Evolutionary conservation across 1,140 invertebrate species (phyloP).

Genomic region (Telenomus remus): DNA sequence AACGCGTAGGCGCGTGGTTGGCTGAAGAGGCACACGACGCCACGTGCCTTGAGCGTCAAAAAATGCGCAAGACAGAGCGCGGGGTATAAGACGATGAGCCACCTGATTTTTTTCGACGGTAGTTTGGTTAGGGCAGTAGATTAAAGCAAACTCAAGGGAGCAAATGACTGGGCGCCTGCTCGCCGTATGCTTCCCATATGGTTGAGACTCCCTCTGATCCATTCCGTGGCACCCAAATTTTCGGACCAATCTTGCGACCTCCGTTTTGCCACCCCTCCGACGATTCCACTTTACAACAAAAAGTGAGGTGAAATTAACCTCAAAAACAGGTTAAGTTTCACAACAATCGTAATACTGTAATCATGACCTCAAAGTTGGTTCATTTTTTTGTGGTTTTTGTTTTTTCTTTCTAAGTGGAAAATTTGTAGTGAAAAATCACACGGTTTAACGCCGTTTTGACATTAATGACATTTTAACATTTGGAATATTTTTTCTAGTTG

Average conservation of each 20-base stretch:
- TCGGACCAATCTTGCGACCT: conserved; percentile 53
- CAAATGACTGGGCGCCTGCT: conserved; percentile 66
- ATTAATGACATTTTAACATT: conserved; percentile 27
- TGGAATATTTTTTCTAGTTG: conserved; percentile 41
- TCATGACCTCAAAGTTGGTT: no score
- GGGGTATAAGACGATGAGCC: conserved; percentile 64
- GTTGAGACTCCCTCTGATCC: conserved; percentile 65
- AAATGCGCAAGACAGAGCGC: conserved; percentile 49
- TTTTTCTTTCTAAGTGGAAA: no score
- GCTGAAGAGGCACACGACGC: conserved; percentile 52
- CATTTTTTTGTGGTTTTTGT: no score
- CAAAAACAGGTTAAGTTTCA: no score
- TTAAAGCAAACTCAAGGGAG: conserved; percentile 68
- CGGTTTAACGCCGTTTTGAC: conserved; percentile 25
- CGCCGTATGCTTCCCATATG: conserved; percentile 75
- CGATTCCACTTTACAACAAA: conserved; percentile 6
- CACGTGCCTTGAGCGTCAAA: conserved; percentile 53
- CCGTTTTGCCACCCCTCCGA: conserved; percentile 27
- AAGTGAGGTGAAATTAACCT: not conserved
- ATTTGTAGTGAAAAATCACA: conserved; percentile 8
- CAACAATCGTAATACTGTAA: no score
- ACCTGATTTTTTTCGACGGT: conserved; percentile 72
- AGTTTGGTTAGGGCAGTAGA: conserved; percentile 71
- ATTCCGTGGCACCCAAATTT: conserved; percentile 53
- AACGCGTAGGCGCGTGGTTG: conserved; percentile 31